Conservation (phyloP, 2,888 invertebrate genomes). For the Oegoconia quadripuncta region DNA sequence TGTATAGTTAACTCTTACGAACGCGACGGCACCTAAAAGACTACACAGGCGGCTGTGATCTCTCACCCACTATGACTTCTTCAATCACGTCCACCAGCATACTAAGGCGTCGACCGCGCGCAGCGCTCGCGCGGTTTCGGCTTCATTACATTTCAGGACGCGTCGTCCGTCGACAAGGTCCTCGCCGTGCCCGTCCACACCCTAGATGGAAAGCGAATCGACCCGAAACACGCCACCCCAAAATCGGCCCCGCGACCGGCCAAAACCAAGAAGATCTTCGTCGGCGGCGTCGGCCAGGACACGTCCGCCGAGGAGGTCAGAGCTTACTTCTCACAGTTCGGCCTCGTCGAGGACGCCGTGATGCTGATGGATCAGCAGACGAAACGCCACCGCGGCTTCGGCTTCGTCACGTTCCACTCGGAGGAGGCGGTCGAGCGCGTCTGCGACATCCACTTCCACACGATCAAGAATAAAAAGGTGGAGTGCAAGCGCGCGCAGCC, state of each 20-base stretch:
- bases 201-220: slow-evolving; percentile 95
- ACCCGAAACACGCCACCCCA: slow-evolving; percentile 95
- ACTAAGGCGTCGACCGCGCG: slow-evolving; percentile 54
- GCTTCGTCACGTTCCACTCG: slow-evolving; percentile 94
- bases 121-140: slow-evolving; percentile 97
- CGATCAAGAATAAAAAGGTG: slow-evolving; percentile 93
- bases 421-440: slow-evolving; percentile 95
- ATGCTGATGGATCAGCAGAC: slow-evolving; percentile 97
- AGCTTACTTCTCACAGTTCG: slow-evolving; percentile 93
- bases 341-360: slow-evolving; percentile 93
- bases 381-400: slow-evolving; percentile 93
- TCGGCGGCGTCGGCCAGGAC: slow-evolving; percentile 95
- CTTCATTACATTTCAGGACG: slow-evolving; percentile 96
- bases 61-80: no score
- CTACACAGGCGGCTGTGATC: no score
- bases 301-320: slow-evolving; percentile 94
- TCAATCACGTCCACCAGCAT: not conserved
- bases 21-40: no score
- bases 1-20: no score
- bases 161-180: slow-evolving; percentile 93
- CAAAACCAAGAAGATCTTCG: slow-evolving; percentile 95
- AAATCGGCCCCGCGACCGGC: slow-evolving; percentile 93
- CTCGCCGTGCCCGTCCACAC: slow-evolving; percentile 94
- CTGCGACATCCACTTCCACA: slow-evolving; percentile 96
- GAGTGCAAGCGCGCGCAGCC: slow-evolving; percentile 96